Percentiles rank a stretch among this genome's conserved stretches.
These are phyloP conservation scores for Paradoxurus hermaphroditus DNA, from an alignment of 2,113 vertebrate genomes.

Conservation along the genomic window DNA sequence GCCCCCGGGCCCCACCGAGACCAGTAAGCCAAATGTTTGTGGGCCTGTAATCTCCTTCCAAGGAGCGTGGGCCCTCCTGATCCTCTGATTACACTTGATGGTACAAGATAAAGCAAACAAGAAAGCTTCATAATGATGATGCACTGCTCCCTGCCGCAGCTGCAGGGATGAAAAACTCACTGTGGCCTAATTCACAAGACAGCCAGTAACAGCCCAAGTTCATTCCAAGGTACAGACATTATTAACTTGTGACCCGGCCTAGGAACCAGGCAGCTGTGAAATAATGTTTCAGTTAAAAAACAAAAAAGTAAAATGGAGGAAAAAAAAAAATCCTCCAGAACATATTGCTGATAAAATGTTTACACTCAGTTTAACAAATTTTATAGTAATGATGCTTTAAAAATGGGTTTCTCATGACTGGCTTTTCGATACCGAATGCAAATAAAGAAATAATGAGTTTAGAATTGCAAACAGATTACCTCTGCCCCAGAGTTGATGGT, in stretches of 20 bases:
- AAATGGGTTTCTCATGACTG: conserved; percentile 76
- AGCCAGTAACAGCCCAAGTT: conserved; percentile 64
- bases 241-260: conserved; percentile 71
- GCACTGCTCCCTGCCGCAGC: conserved; percentile 48
- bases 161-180: conserved; percentile 43
- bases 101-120: conserved; percentile 57
- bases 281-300: conserved; percentile 66
- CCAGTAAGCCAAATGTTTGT: conserved; percentile 43
- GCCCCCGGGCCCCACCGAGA: not conserved
- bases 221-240: conserved; percentile 62
- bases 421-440: conserved; percentile 72
- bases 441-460: conserved; percentile 74
- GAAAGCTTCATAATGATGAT: conserved; percentile 62
- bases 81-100: conserved; percentile 65
- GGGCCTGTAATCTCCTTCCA: conserved; percentile 48
- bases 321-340: not conserved
- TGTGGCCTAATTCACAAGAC: conserved; percentile 44
- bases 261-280: conserved; percentile 69
- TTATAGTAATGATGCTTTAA: conserved; percentile 67
- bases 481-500: conserved; percentile 26
- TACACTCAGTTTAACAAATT: conserved; percentile 74
- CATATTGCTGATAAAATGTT: conserved; percentile 76
- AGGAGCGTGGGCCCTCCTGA: conserved; percentile 7
- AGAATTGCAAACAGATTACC: conserved; percentile 69
- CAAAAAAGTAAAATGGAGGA: not conserved